phyloP scores from a whole-genome alignment of 1,140 invertebrate species.

The Pomacea maculata region DNA sequence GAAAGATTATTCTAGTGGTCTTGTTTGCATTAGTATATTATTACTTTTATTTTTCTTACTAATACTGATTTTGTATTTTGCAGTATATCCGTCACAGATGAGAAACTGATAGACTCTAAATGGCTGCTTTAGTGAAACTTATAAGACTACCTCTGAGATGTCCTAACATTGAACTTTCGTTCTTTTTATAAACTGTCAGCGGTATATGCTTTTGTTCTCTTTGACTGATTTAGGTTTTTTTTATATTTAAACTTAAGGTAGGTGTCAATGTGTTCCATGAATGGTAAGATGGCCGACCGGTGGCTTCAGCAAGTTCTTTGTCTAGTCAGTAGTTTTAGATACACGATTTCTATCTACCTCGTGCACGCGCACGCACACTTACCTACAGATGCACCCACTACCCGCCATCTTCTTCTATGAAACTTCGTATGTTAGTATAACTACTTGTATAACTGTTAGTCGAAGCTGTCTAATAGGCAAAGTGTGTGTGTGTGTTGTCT shows the following conservation, averaged over 20 bases:
- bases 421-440: no score
- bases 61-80: no score
- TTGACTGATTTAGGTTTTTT: background rate
- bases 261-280: background rate
- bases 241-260: background rate
- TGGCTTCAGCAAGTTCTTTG: background rate
- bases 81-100: no score
- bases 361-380: background rate
- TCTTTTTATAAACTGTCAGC: background rate
- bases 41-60: no score
- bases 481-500: slow-evolving; percentile 1
- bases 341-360: background rate
- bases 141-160: no score
- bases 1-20: no score
- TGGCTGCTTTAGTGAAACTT: no score
- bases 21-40: no score
- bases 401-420: no score
- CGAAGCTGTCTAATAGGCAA: no score
- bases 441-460: no score
- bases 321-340: background rate
- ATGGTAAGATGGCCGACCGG: background rate
- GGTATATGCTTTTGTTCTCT: background rate
- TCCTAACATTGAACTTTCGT: background rate
- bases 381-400: background rate
- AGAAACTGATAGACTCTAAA: no score